phyloP scores from a whole-genome alignment of 2,888 invertebrate genomes.

The Chaitophorus viminalis region DNA sequence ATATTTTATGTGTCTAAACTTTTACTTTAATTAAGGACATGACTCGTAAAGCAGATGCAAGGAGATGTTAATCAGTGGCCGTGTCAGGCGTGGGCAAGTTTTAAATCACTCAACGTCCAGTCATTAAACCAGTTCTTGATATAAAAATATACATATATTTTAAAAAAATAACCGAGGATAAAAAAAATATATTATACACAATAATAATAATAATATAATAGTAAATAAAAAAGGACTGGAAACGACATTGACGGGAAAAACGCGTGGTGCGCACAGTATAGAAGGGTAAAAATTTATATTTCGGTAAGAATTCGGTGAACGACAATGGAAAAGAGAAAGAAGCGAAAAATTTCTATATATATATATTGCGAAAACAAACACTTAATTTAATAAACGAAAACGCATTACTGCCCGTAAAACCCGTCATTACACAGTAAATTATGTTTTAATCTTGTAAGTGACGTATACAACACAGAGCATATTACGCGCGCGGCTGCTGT shows the following conservation, averaged over 20 bases:
- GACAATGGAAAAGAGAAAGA: neutral
- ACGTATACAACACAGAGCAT: conserved; percentile 15
- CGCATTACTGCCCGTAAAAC: conserved; percentile 45
- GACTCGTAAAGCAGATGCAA: conserved; percentile 55
- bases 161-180: neutral
- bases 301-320: conserved; percentile 6
- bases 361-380: conserved; percentile 44
- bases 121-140: conserved; percentile 60
- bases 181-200: no score
- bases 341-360: neutral
- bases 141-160: no score
- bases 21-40: conserved; percentile 62
- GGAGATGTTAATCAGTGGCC: conserved; percentile 60
- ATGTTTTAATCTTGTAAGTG: conserved; percentile 62
- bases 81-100: conserved; percentile 58
- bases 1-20: conserved; percentile 54
- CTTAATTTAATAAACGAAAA: conserved; percentile 60
- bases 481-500: neutral
- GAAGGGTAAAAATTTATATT: conserved; percentile 12
- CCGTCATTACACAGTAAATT: conserved; percentile 61
- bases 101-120: conserved; percentile 61
- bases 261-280: neutral
- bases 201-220: neutral
- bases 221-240: conserved; percentile 20
- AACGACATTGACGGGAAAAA: neutral